These are phyloP conservation scores for Numenius arquata DNA, from an alignment of 2,113 vertebrate genomes.

Conservation along the genomic window DNA sequence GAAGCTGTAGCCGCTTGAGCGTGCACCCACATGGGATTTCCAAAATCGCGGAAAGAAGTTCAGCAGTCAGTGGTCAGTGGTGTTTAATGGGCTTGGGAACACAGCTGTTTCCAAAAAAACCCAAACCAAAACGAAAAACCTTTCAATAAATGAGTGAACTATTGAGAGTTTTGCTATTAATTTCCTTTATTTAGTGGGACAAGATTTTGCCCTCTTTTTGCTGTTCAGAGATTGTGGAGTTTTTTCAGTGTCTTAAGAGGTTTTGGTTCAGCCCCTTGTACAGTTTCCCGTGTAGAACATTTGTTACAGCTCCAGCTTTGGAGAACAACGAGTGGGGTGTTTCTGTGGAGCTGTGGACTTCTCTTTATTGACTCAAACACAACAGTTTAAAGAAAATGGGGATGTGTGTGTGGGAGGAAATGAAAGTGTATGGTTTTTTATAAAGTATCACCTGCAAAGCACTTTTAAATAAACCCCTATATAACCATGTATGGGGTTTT, in stretches of 20 bases:
- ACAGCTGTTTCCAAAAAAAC: not conserved
- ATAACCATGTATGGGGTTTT: slow-evolving; percentile 8
- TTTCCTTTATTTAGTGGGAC: not conserved
- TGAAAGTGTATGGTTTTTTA: slow-evolving; percentile 6
- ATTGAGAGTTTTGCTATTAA: not conserved
- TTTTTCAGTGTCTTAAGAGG: not conserved
- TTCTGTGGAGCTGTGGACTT: slow-evolving; percentile 22
- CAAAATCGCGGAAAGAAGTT: not conserved
- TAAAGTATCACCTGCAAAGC: not conserved
- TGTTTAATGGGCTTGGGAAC: not conserved
- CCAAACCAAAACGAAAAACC: not conserved
- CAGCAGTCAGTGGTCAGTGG: not conserved
- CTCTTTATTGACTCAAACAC: not conserved
- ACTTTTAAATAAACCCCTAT: slow-evolving; percentile 24
- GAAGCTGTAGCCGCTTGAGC: not conserved
- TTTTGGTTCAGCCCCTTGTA: slow-evolving; percentile 1
- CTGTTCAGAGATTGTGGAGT: not conserved
- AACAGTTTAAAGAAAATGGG: slow-evolving; percentile 7
- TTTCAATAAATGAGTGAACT: not conserved
- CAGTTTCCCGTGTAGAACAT: not conserved
- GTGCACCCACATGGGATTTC: not conserved
- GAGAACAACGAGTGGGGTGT: not conserved
- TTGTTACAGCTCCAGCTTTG: not conserved
- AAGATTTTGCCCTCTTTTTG: not conserved
- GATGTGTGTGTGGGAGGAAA: not conserved